Evolutionary conservation across 2,797 vertebrate genomes (phyloP), one percentile per base, ranked within the genome.

Genomic region (Natrix natrix): DNA sequence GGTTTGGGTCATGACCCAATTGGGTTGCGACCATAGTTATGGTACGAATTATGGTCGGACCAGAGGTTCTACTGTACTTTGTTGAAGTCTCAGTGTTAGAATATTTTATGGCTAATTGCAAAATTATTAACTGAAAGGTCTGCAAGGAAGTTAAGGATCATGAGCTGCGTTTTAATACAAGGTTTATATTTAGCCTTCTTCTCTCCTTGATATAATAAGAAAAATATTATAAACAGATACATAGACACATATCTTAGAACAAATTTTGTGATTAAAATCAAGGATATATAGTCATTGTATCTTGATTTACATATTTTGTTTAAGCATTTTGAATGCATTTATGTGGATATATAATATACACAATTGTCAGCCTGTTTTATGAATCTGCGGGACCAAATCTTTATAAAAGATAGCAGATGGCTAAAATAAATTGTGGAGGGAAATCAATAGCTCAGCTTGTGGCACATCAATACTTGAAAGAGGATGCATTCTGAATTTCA

Each of bases 361-460:
- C 20, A 83, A 83, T 83, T 43, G 37, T 78, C 63, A 93, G 83
- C 92, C 95, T 26, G 11, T 91, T 92, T 74, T 94, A 94, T 93
- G 91, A 95, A 94, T 61, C 89, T 91, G 90, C 91, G 94, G 69
- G 93, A 95, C 16, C 56, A 93, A 94, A 95, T 86, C 24, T 56
- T 89, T 92, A 90, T 0, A 8, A 96, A 96, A 87, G 87, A 95
- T 95, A 94, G 90, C 93, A 95, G 95, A 96, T 94, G 94, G 94
- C 92, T 96, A 87, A 93, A 96, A 92, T 43, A 78, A 5, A 86
- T 91, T 94, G 92, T 91, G 91, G 93, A 93, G 93, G 89, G 93
- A 96, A 97, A 97, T 96, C 96, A 96, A 96, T 97, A 97, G 66
- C 91, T 91, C 59, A 8, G 54, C 86, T 95, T 94, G 92, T 96